Base-by-base conservation (phyloP, 2,797 vertebrate species). In the Dendrocincla fuliginosa region DNA sequence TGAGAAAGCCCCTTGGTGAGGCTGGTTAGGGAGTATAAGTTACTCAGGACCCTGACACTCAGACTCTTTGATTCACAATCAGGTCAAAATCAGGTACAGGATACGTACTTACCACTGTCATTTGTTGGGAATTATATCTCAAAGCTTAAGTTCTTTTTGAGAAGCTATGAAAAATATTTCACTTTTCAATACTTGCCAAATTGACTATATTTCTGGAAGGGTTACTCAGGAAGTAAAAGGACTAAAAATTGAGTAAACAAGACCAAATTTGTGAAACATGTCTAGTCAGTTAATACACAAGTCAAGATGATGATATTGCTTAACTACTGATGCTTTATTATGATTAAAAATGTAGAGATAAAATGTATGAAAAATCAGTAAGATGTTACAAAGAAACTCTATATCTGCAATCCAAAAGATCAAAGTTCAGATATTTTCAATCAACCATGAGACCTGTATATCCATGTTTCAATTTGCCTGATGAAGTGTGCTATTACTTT, bases 401-500 rank as follows among this genome's bases (percentile, higher is more conserved):
- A 6, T 67, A 22, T 50, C 8, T 57, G 19, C 15, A 59, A 13
- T 65, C 25, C n/a, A 46, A 37, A 44, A 78, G 35, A 84, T 30
- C 50, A 76, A 79, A 90, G 57, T 74, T 94, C 28, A 87, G 17
- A 15, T 61, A 56, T 50, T 61, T 91, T 77, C 41, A 69, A 22
- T 87, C 64, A 95, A 10, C 24, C 19, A 32, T 55, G 23, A 76
- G 23, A n/a, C 39, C 32, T 84, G 82, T 47, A 69, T 70, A 65
- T 81, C 78, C 55, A 79, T 52, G 24, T 65, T 76, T 82, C 67
- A 63, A 16, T 89, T 68, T 94, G 67, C 30, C 30, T 91, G 49
- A 59, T 84, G 50, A 92, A 94, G 82, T 79, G 55, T 85, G n/a
- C 70, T 87, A 77, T 74, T 85, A 11, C 22, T 77, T 94, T 91